phyloP scores from a whole-genome alignment of 2,797 vertebrate genomes.

The Ctenochaetus hawaiiensis region DNA sequence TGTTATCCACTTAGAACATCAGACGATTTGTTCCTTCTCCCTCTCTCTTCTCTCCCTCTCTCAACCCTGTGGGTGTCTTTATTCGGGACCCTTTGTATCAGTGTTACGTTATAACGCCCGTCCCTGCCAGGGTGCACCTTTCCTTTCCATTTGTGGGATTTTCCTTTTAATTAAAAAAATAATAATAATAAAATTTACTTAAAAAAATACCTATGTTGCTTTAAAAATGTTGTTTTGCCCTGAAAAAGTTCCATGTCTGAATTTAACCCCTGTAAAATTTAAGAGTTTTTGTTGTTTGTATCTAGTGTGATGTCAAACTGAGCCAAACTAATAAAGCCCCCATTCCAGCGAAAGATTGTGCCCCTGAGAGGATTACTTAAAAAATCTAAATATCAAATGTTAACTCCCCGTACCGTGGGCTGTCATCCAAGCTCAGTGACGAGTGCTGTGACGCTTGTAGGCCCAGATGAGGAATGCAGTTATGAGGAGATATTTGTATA shows the following conservation, averaged over 20 bases:
- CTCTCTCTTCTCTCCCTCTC: slow-evolving; percentile 65
- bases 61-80: slow-evolving; percentile 68
- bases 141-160: slow-evolving; percentile 24
- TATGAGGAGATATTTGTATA: slow-evolving; percentile 89
- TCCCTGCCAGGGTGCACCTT: slow-evolving; percentile 34
- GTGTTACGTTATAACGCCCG: slow-evolving; percentile 37
- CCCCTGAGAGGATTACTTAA: slow-evolving; percentile 20
- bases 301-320: background rate
- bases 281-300: background rate
- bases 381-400: slow-evolving; percentile 54
- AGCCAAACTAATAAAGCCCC: slow-evolving; percentile 30
- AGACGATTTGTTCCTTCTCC: slow-evolving; percentile 75
- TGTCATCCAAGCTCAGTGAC: slow-evolving; percentile 54
- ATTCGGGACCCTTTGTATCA: slow-evolving; percentile 58
- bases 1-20: slow-evolving; percentile 86
- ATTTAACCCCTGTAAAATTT: background rate
- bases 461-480: slow-evolving; percentile 85
- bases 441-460: slow-evolving; percentile 75
- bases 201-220: background rate
- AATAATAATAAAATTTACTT: background rate
- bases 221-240: background rate
- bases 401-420: slow-evolving; percentile 35
- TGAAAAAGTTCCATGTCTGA: background rate
- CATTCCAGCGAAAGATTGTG: background rate
- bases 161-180: background rate